Conservation (phyloP, 2,113 vertebrate genomes). For the Notarius quadriscutis region DNA sequence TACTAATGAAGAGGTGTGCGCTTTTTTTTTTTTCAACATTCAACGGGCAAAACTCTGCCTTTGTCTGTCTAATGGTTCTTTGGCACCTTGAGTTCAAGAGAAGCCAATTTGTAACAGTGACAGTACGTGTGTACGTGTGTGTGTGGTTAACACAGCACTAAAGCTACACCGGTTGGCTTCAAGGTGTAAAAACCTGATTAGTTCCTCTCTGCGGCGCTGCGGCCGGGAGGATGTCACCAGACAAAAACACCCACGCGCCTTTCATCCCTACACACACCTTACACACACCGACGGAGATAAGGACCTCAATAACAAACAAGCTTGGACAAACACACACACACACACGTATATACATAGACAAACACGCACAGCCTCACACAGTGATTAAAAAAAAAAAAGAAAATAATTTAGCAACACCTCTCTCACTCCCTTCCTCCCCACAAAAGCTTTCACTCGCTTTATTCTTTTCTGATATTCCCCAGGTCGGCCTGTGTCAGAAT, state of each 20-base stretch:
- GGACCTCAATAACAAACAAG: slow-evolving; percentile 40
- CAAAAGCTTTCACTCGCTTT: neutral
- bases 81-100: slow-evolving; percentile 74
- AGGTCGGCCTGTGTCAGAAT: slow-evolving; percentile 16
- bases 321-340: slow-evolving; percentile 16
- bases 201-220: slow-evolving; percentile 61
- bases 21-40: slow-evolving; percentile 59
- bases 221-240: slow-evolving; percentile 63
- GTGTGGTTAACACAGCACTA: slow-evolving; percentile 57
- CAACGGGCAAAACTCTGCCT: slow-evolving; percentile 60
- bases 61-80: slow-evolving; percentile 72
- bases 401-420: slow-evolving; percentile 27
- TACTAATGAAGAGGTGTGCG: slow-evolving; percentile 64
- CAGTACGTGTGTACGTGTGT: slow-evolving; percentile 34
- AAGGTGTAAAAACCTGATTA: slow-evolving; percentile 76
- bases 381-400: slow-evolving; percentile 44
- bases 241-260: slow-evolving; percentile 57
- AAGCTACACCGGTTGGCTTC: slow-evolving; percentile 55
- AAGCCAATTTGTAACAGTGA: slow-evolving; percentile 74
- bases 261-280: slow-evolving; percentile 59
- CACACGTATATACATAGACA: slow-evolving; percentile 53
- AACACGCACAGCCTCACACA: slow-evolving; percentile 1
- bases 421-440: neutral
- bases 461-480: slow-evolving; percentile 30
- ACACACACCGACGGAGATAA: slow-evolving; percentile 59